Percentiles rank a stretch among this genome's conserved stretches.
Conservation (phyloP, 2,888 invertebrate species). For the Fragum whitleyi region DNA sequence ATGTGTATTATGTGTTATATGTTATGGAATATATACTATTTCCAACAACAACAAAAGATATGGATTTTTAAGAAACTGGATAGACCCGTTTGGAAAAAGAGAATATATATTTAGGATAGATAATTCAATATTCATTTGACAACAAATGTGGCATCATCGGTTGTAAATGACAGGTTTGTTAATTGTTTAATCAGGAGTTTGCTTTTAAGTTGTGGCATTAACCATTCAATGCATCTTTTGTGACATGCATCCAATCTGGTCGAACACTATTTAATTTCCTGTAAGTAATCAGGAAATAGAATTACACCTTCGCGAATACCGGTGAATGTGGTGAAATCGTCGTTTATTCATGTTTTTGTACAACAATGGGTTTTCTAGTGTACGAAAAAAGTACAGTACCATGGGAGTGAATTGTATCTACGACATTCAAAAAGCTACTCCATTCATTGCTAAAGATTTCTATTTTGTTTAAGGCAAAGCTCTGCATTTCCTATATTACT, state of each 20-base stretch:
- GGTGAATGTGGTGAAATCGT: neutral
- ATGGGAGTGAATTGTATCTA: too few relatives aligned
- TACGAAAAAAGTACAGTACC: neutral
- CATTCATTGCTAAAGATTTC: too few relatives aligned
- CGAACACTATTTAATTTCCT: conserved; percentile 17
- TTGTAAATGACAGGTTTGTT: neutral
- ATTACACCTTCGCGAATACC: conserved; percentile 6
- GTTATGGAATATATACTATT: too few relatives aligned
- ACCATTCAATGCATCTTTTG: neutral
- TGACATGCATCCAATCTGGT: neutral
- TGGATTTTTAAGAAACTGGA: too few relatives aligned
- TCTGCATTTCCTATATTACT: too few relatives aligned
- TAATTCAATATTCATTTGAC: too few relatives aligned
- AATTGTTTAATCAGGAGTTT: neutral
- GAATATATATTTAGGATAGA: too few relatives aligned
- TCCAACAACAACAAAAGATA: too few relatives aligned
- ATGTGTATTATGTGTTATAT: too few relatives aligned
- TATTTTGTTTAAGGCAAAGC: too few relatives aligned
- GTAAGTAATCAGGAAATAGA: conserved; percentile 5
- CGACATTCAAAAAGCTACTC: too few relatives aligned
- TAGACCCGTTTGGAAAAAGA: too few relatives aligned
- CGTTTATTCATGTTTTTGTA: neutral
- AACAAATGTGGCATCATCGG: neutral
- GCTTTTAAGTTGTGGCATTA: neutral
- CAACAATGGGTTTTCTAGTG: neutral